phyloP scores from a whole-genome alignment of 2,113 vertebrate species.

The Mastomys natalensis region DNA sequence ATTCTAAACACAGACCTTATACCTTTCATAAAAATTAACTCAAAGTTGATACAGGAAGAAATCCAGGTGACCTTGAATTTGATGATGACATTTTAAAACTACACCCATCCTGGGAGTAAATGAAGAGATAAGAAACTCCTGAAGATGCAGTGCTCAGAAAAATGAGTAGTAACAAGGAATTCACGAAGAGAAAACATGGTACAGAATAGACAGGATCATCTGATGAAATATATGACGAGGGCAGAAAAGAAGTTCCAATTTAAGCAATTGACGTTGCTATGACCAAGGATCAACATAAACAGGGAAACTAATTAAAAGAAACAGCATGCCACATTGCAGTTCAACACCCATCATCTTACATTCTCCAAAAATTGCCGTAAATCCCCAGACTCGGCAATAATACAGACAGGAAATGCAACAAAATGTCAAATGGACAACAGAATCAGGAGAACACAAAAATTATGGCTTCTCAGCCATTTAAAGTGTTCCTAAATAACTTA shows the following conservation, averaged over 20 bases:
- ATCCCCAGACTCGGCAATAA: background rate
- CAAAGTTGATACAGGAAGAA: background rate
- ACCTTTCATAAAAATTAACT: background rate
- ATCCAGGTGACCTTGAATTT: background rate
- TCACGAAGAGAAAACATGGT: background rate
- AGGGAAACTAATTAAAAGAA: background rate
- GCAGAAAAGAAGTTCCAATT: background rate
- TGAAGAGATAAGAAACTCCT: background rate
- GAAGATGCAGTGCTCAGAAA: background rate
- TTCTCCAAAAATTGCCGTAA: background rate
- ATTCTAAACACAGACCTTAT: background rate
- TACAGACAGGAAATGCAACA: background rate
- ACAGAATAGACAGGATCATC: background rate
- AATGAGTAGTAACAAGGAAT: background rate
- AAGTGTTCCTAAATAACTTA: background rate
- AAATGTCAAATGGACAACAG: background rate
- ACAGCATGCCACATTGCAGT: background rate
- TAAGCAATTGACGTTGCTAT: background rate
- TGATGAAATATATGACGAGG: background rate
- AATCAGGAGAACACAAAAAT: background rate
- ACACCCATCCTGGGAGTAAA: background rate
- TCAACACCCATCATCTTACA: background rate
- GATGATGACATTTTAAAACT: background rate
- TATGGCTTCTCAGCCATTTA: background rate
- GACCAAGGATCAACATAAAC: background rate